phyloP scores from a whole-genome alignment of 2,113 vertebrate genomes.

The Atrichornis clamosus region DNA sequence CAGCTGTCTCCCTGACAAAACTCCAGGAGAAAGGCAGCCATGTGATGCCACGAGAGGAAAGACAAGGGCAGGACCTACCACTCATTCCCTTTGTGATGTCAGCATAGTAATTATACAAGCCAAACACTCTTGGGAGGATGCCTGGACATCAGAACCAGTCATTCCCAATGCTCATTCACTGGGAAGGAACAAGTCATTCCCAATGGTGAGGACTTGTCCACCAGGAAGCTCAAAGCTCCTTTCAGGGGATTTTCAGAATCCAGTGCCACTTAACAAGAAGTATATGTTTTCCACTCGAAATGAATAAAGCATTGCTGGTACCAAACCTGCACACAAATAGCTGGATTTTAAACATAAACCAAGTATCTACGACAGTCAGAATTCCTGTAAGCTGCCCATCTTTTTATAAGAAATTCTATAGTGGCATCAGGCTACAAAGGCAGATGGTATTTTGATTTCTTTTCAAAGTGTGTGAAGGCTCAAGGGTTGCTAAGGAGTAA shows the following conservation, averaged over 20 bases:
- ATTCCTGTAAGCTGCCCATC: background rate
- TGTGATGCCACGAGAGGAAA: background rate
- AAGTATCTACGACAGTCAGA: background rate
- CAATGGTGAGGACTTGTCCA: slow-evolving; percentile 83
- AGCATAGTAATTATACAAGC: background rate
- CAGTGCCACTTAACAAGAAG: slow-evolving; percentile 76
- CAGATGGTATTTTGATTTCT: background rate
- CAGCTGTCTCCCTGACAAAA: background rate
- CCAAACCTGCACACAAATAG: background rate
- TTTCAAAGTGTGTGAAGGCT: background rate
- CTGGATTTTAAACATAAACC: background rate
- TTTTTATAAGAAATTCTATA: background rate
- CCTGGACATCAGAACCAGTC: slow-evolving; percentile 81
- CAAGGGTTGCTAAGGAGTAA: background rate
- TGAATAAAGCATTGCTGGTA: background rate
- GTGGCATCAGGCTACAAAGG: background rate
- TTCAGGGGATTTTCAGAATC: slow-evolving; percentile 82
- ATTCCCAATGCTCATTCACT: slow-evolving; percentile 81
- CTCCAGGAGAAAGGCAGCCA: background rate
- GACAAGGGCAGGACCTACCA: background rate
- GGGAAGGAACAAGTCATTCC: slow-evolving; percentile 82
- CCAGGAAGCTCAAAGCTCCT: slow-evolving; percentile 86
- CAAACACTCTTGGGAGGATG: slow-evolving; percentile 30
- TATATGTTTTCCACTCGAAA: background rate
- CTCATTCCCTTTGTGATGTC: background rate